Conservation (phyloP, 1,140 invertebrate species). For the Pogonomyrmex barbatus region DNA sequence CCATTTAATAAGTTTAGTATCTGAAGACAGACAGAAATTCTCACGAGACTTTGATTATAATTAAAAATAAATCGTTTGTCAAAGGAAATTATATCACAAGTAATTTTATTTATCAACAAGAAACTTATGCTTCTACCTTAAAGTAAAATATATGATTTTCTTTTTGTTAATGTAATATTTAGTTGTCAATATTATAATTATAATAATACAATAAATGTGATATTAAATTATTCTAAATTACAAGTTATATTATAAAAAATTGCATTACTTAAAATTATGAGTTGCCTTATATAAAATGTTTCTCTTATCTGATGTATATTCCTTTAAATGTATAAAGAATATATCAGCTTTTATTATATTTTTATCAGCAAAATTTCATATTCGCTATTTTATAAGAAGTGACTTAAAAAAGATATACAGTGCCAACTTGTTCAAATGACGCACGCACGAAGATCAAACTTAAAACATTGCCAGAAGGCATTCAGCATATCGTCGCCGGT, state of each 20-base stretch:
- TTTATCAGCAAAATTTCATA: conserved; percentile 20
- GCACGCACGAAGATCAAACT: conserved; percentile 38
- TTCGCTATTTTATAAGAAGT: not conserved
- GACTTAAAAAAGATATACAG: conserved; percentile 39
- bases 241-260: conserved; percentile 14
- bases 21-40: conserved; percentile 18
- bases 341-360: not conserved
- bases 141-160: not conserved
- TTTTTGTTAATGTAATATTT: not conserved
- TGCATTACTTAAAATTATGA: not conserved
- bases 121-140: not conserved
- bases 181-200: not conserved
- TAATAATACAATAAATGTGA: not conserved
- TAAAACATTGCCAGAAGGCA: conserved; percentile 57
- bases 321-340: not conserved
- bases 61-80: conserved; percentile 48
- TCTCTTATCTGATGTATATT: not conserved
- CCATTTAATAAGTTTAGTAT: conserved; percentile 42
- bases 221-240: not conserved
- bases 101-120: conserved; percentile 13
- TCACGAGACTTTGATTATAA: conserved; percentile 36
- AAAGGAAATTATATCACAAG: conserved; percentile 27
- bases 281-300: not conserved
- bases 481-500: conserved; percentile 55
- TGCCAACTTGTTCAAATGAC: conserved; percentile 32